Evolutionary conservation across 2,113 vertebrate genomes (phyloP), one percentile per base, ranked within the genome.

Genomic region (Rhagologus leucostigma): DNA sequence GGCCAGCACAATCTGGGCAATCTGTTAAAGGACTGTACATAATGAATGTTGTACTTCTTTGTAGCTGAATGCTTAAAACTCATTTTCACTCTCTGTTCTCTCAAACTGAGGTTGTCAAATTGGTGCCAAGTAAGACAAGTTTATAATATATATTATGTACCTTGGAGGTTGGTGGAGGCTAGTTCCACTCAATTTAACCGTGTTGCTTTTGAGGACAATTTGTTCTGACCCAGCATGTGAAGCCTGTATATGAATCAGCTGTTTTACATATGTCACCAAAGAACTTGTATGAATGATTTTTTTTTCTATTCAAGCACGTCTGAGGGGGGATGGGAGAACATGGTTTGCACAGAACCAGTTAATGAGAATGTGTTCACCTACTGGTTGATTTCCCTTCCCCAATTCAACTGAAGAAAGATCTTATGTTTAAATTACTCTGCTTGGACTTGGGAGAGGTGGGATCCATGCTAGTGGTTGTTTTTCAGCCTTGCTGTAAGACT

Each of bases 171-270:
- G 92, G 95, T 96, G 91, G 92, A 92, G 83, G 82, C 82, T 56
- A 77, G 96, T 97, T 97, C 97, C 96, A 95, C 96, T 98, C 95
- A 97, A 96, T 97, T 97, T 97, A 97, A 97, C 96, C 44, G 56
- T 73, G 85, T 77, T 91, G 52, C 79, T 95, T 93, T 92, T 75
- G 91, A 96, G 92, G 80, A 95, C 84, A 87, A 68, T 96, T 98
- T 97, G 77, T 97, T 90, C 90, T 95, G 89, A 97, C 95, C 87
- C 59, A 16, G 77, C 62, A 10, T 33, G 35, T 76, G 92, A 97
- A 95, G 75, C 35, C 37, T 87, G 49, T 92, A 62, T 42, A 60
- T 60, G 71, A 95, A 90, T 96, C 89, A 60, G 49, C 75, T 71
- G 59, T 89, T 96, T 91, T 89, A 88, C 97, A 91, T 90, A 64